Evolutionary conservation across 1,140 invertebrate genomes (phyloP).

Genomic region (Ips nitidus): DNA sequence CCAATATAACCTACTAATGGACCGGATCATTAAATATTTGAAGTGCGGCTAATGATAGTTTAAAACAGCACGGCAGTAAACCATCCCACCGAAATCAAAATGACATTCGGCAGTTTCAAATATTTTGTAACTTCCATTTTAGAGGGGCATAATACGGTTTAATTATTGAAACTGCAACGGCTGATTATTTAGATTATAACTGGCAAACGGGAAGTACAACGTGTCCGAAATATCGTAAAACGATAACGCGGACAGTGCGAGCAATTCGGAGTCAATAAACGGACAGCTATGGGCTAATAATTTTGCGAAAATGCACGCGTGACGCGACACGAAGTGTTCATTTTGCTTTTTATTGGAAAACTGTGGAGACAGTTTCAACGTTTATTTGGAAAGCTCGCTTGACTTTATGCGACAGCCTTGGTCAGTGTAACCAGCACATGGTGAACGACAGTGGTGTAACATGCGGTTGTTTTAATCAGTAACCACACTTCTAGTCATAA

Average conservation of each 20-base stretch:
- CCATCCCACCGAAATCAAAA: too few relatives aligned
- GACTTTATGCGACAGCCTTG: slow-evolving; percentile 32
- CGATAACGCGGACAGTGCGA: slow-evolving; percentile 1
- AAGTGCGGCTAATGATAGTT: too few relatives aligned
- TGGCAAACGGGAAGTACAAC: slow-evolving; percentile 1
- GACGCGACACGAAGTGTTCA: slow-evolving; percentile 36
- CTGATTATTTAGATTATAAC: slow-evolving; percentile 17
- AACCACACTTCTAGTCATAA: too few relatives aligned
- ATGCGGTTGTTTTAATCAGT: too few relatives aligned
- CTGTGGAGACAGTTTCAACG: slow-evolving; percentile 35
- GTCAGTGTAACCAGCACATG: slow-evolving; percentile 21
- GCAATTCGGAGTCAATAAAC: slow-evolving; percentile 31
- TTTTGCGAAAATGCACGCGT: slow-evolving; percentile 36
- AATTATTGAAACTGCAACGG: slow-evolving; percentile 9
- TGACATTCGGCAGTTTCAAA: too few relatives aligned
- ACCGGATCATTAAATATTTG: too few relatives aligned
- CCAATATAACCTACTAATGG: too few relatives aligned
- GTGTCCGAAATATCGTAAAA: slow-evolving; percentile 26
- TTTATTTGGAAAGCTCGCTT: slow-evolving; percentile 28
- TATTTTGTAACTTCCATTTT: neutral
- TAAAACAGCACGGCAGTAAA: too few relatives aligned
- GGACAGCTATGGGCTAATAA: slow-evolving; percentile 33
- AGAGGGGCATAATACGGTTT: slow-evolving; percentile 3
- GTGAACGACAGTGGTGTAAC: neutral
- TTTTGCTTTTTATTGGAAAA: slow-evolving; percentile 34